Evolutionary conservation across 1,140 invertebrate genomes (phyloP).

Genomic region (Mylabris phalerata): DNA sequence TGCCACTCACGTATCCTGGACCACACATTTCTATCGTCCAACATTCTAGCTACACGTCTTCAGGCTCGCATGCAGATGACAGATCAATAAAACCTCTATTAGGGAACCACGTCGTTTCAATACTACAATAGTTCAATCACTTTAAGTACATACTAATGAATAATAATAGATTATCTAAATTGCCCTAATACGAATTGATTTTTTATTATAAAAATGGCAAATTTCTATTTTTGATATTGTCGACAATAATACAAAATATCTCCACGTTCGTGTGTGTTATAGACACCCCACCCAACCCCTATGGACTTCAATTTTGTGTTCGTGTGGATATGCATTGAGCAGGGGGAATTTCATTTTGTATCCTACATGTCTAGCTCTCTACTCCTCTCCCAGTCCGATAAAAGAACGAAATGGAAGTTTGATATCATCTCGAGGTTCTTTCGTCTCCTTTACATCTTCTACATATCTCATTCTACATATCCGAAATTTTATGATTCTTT

Average conservation of each 20-base stretch:
- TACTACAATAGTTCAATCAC: no score
- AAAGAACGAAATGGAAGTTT: constrained; percentile 39
- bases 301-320: constrained; percentile 39
- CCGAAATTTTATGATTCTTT: no score
- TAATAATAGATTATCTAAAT: no score
- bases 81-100: constrained; percentile 23
- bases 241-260: no score
- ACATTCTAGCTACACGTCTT: constrained; percentile 10
- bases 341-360: constrained; percentile 40
- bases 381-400: constrained; percentile 25
- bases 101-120: not conserved
- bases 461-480: no score
- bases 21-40: constrained; percentile 14
- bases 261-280: not conserved
- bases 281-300: constrained; percentile 24
- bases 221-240: no score
- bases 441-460: constrained; percentile 8
- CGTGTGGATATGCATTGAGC: constrained; percentile 33
- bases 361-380: constrained; percentile 33
- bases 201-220: no score
- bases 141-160: no score
- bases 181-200: no score
- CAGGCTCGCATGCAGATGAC: constrained; percentile 16
- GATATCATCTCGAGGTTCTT: constrained; percentile 35
- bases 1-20: constrained; percentile 9